These are phyloP conservation scores for Archegozetes longisetosus DNA, from an alignment of 1,140 invertebrate genomes.

Conservation along the genomic window DNA sequence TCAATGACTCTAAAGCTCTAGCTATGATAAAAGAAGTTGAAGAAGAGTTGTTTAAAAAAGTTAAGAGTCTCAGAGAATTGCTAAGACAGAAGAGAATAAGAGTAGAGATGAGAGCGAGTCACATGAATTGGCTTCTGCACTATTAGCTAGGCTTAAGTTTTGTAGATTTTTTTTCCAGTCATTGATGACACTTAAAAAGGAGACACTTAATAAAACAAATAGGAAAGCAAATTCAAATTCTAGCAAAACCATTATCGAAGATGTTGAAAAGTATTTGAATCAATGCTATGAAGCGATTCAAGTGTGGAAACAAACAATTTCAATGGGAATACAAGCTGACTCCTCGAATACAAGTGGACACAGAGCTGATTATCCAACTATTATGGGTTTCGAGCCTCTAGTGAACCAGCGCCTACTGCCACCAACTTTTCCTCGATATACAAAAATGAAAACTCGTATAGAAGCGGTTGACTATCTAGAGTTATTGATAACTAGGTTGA, in stretches of 20 bases:
- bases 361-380: conserved; percentile 29
- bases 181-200: conserved; percentile 24
- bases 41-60: conserved; percentile 64
- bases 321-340: conserved; percentile 52
- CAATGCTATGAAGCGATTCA: conserved; percentile 59
- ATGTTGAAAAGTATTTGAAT: conserved; percentile 33
- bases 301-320: conserved; percentile 55
- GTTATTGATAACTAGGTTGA: conserved; percentile 57
- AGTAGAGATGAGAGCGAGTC: background rate
- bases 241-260: conserved; percentile 25
- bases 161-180: conserved; percentile 21
- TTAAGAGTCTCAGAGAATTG: conserved; percentile 31
- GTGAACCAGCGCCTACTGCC: conserved; percentile 85
- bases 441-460: conserved; percentile 65
- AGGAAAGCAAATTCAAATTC: background rate
- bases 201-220: background rate
- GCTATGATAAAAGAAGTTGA: conserved; percentile 77
- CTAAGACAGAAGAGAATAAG: background rate
- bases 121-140: conserved; percentile 10
- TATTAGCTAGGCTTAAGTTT: conserved; percentile 22
- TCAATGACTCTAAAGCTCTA: conserved; percentile 61
- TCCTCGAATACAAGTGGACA: background rate
- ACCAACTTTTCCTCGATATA: conserved; percentile 93
- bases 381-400: conserved; percentile 79
- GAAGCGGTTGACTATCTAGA: conserved; percentile 73